Percentiles rank a stretch among this genome's conserved stretches.
Conservation (phyloP, 1,140 invertebrate genomes). For the Copidosoma floridanum region DNA sequence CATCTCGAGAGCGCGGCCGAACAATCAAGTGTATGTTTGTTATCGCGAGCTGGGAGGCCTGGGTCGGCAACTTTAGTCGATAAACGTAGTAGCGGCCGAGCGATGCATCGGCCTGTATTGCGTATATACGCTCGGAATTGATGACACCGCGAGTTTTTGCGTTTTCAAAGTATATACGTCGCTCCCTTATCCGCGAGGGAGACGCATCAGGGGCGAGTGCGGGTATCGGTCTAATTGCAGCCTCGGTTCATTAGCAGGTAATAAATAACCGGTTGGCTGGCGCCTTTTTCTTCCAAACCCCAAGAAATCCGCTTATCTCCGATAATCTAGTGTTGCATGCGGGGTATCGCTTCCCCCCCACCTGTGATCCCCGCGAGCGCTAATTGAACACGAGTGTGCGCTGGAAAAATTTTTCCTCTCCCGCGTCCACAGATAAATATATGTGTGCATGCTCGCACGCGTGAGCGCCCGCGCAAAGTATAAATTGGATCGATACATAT, state of each 20-base stretch:
- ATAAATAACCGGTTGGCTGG: no score
- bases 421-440: no score
- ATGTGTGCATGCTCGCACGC: neutral
- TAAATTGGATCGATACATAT: neutral
- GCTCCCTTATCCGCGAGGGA: neutral
- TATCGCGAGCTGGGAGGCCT: slow-evolving; percentile 7
- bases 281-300: no score
- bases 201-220: no score
- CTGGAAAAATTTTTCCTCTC: neutral
- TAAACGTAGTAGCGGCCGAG: neutral
- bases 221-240: no score
- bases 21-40: slow-evolving; percentile 14
- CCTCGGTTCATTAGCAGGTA: no score
- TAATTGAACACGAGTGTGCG: neutral
- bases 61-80: no score
- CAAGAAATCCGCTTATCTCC: neutral
- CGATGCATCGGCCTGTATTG: neutral
- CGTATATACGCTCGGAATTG: neutral
- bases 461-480: no score
- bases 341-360: neutral
- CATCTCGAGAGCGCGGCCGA: neutral
- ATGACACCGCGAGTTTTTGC: no score
- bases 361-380: no score
- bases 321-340: slow-evolving; percentile 2
- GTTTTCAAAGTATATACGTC: neutral